A percentile compares a stretch with the other conserved stretches of the same genome.
phyloP scores from a whole-genome alignment of 2,888 invertebrate species.

The Ceriagrion tenellum region DNA sequence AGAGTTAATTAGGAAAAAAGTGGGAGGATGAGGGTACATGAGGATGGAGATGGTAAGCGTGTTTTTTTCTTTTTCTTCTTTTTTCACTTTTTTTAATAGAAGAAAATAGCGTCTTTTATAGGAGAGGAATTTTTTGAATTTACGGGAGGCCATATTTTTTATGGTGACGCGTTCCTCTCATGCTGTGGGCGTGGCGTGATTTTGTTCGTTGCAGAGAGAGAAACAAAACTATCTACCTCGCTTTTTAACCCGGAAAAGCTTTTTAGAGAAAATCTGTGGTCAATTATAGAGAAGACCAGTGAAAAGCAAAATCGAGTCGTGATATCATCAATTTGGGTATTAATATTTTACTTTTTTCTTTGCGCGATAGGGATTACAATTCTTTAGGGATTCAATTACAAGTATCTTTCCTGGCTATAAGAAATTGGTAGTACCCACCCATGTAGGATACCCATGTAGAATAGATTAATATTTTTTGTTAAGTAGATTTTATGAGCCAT shows the following conservation, averaged over 20 bases:
- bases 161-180: background rate
- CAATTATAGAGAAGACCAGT: no score
- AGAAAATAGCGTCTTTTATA: background rate
- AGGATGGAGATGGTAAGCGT: background rate
- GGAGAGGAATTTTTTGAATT: background rate
- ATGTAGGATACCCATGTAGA: no score
- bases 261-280: background rate
- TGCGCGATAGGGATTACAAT: no score
- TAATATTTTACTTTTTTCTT: no score
- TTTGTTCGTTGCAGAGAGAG: background rate
- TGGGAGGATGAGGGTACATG: background rate
- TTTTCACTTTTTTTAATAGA: background rate
- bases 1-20: slow-evolving; percentile 17
- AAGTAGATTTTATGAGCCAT: no score
- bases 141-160: background rate
- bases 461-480: no score
- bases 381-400: no score
- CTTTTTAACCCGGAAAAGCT: background rate
- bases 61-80: background rate
- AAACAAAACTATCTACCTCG: background rate
- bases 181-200: background rate
- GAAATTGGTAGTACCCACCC: no score
- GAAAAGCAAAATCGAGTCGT: no score
- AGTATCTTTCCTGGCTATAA: no score
- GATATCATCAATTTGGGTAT: no score